Conservation (phyloP, 2,797 vertebrate genomes). For the Eremophila alpestris region DNA sequence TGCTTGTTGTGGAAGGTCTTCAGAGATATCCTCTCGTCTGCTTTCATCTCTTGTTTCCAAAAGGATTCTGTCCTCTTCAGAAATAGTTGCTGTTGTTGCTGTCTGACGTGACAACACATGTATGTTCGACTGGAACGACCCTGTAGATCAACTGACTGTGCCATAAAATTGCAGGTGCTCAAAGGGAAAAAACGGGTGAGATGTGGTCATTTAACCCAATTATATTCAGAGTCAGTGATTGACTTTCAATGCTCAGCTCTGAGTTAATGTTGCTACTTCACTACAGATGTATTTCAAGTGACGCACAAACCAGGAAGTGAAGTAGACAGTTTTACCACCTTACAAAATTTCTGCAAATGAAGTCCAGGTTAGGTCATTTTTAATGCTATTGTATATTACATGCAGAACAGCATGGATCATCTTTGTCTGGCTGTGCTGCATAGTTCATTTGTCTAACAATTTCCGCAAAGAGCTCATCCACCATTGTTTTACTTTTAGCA, state of each 20-base stretch:
- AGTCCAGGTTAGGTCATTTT: constrained; percentile 48
- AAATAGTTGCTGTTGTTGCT: constrained; percentile 53
- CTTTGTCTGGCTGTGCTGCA: constrained; percentile 97
- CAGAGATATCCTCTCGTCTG: constrained; percentile 48
- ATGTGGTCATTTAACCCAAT: constrained; percentile 60
- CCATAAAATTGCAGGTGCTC: constrained; percentile 64
- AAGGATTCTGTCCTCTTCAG: constrained; percentile 28
- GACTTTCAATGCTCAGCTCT: constrained; percentile 65
- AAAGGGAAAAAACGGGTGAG: constrained; percentile 54
- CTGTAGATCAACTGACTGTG: constrained; percentile 59
- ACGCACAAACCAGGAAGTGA: constrained; percentile 53
- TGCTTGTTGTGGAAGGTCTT: constrained; percentile 39
- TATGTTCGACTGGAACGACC: constrained; percentile 28
- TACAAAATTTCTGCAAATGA: constrained; percentile 15
- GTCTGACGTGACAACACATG: not conserved
- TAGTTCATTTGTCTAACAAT: constrained; percentile 99
- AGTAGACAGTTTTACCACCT: constrained; percentile 60
- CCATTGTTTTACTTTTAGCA: constrained; percentile 99
- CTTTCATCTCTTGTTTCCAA: constrained; percentile 13
- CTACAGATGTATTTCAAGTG: constrained; percentile 59
- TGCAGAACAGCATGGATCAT: constrained; percentile 97
- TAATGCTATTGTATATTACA: constrained; percentile 97
- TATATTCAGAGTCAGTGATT: constrained; percentile 61
- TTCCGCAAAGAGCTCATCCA: constrained; percentile 98
- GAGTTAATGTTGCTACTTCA: constrained; percentile 62